Evolutionary conservation across 1,140 invertebrate genomes (phyloP), one percentile per base, ranked within the genome.

Genomic region (Drosophila malerkotliana): DNA sequence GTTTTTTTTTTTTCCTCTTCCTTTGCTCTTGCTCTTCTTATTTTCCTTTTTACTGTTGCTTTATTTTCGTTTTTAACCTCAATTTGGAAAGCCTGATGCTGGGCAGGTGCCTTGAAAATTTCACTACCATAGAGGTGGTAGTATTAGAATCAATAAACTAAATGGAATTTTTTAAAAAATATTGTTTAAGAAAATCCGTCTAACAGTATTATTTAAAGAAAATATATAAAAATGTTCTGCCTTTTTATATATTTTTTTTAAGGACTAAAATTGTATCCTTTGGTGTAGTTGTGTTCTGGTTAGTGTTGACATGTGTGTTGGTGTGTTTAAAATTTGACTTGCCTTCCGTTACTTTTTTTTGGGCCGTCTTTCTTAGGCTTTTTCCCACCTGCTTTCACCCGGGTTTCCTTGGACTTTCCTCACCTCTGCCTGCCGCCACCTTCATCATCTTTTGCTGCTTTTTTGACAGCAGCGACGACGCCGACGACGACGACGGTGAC

Each of bases 81-180:
- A 87, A 87, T 77, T 69, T 76, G 49, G 44, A 53, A 51, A 47
- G 61, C 49, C 54, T 66, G 53, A 75, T 81, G 76, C 77, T 78
- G 83, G 77, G 82, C 74, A 82, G 82, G 56, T 85, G 81, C 77
- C 78, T 87, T 78, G 59, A 78, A 87, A 82, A 59, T 75, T 69
- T 28, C 55, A 47, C 44, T 21, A 47, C 44, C 21, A 21, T 12
- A 9, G 44, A 0, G 18, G 44, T 24, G 7, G 44, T 9, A 10
- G 9, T 8, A 24, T 21, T 47, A 47, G 41, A 44, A 44, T 15
- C 15, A 9, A 14, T 18, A 6, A 15, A 45, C 6, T 41, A n/a
- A 41, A 14, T n/a, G 12, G n/a, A 14, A 4, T 5, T 32, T 32
- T 10, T 0, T 1, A 18, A 18, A 18, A 18, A 18, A 18, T 21